Conservation (phyloP, 2,113 vertebrate species). For the Anhinga anhinga region DNA sequence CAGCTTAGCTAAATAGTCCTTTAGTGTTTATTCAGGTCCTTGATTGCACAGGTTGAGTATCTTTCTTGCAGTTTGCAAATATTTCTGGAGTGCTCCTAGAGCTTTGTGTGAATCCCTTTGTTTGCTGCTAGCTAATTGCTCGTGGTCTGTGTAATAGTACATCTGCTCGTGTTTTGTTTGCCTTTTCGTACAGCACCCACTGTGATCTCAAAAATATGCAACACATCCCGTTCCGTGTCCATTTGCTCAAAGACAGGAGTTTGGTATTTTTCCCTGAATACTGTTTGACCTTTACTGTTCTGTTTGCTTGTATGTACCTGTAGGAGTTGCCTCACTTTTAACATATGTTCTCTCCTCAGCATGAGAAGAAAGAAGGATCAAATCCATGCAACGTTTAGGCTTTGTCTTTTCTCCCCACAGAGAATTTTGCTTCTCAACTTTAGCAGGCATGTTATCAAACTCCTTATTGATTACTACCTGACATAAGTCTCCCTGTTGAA, state of each 20-base stretch:
- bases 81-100: not conserved
- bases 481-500: not conserved
- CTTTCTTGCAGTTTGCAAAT: not conserved
- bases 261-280: not conserved
- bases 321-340: not conserved
- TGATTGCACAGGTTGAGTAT: not conserved
- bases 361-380: not conserved
- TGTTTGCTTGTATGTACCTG: not conserved
- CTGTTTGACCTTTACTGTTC: not conserved
- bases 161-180: not conserved
- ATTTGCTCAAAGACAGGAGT: not conserved
- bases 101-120: not conserved
- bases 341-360: not conserved
- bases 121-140: constrained; percentile 12
- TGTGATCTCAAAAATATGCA: not conserved
- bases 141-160: not conserved
- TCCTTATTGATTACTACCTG: not conserved
- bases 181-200: not conserved
- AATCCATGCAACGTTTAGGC: not conserved
- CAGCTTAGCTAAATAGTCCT: not conserved
- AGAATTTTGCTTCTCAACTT: not conserved
- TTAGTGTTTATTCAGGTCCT: not conserved
- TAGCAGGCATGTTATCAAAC: not conserved
- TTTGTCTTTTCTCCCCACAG: not conserved
- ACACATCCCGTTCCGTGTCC: not conserved